Evolutionary conservation across 1,140 invertebrate genomes (phyloP).

Genomic region (Catajapyx aquilonaris): DNA sequence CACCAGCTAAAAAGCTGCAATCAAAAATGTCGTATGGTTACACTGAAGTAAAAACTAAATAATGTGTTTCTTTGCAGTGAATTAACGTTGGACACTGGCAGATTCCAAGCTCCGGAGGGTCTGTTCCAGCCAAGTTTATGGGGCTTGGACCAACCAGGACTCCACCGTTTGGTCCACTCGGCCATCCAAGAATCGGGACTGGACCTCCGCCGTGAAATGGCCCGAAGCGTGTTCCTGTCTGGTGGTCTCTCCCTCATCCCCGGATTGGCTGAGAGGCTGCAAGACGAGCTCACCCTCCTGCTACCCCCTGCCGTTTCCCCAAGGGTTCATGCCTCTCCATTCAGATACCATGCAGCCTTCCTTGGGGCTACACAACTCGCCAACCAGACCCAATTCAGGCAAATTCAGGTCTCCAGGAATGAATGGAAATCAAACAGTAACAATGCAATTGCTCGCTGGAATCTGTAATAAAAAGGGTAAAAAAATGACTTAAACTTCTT

Average conservation of each 20-base stretch:
- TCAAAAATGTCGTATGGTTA: no score
- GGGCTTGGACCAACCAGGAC: constrained; percentile 33
- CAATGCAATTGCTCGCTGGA: background rate
- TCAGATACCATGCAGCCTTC: constrained; percentile 35
- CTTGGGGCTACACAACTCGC: constrained; percentile 31
- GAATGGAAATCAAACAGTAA: background rate
- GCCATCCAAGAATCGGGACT: constrained; percentile 32
- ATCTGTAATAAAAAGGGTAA: background rate
- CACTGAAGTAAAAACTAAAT: no score
- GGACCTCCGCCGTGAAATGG: constrained; percentile 30
- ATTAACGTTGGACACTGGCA: constrained; percentile 20
- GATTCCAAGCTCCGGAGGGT: constrained; percentile 31
- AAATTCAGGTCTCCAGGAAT: no score
- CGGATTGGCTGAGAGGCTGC: constrained; percentile 34
- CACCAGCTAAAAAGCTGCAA: no score
- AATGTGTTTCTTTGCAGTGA: constrained; percentile 11
- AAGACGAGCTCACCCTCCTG: constrained; percentile 30
- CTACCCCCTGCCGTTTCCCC: constrained; percentile 32
- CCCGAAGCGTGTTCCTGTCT: constrained; percentile 22
- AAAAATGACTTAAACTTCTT: no score
- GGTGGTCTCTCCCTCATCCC: constrained; percentile 36
- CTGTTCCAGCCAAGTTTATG: constrained; percentile 37
- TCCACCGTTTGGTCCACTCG: constrained; percentile 33
- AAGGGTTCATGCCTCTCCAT: constrained; percentile 34
- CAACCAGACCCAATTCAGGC: constrained; percentile 4